phyloP scores from a whole-genome alignment of 2,113 vertebrate species.

The Gambusia affinis region DNA sequence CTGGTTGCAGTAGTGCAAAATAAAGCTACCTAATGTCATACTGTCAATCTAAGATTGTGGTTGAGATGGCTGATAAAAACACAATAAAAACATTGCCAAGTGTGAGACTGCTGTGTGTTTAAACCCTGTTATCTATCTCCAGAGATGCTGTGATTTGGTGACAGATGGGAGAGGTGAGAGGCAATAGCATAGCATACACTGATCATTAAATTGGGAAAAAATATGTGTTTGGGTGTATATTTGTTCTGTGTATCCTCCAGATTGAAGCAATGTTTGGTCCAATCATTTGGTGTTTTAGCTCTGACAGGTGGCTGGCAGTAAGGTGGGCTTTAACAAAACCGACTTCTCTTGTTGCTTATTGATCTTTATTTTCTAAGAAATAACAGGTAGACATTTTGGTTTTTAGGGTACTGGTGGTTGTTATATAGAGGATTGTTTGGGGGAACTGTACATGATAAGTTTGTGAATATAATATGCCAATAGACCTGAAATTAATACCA shows the following conservation, averaged over 20 bases:
- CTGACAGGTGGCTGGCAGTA: constrained; percentile 65
- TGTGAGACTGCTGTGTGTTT: constrained; percentile 35
- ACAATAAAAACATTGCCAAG: constrained; percentile 50
- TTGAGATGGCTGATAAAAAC: constrained; percentile 32
- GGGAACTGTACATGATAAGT: constrained; percentile 6
- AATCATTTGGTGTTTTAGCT: constrained; percentile 52
- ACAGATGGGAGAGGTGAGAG: constrained; percentile 65
- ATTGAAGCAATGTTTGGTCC: constrained; percentile 47
- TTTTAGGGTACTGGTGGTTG: constrained; percentile 39
- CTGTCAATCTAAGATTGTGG: constrained; percentile 27
- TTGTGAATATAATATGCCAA: background rate
- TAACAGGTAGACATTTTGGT: constrained; percentile 50
- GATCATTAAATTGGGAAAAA: constrained; percentile 58
- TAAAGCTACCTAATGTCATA: constrained; percentile 7
- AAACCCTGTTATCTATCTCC: constrained; percentile 59
- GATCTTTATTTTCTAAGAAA: constrained; percentile 58
- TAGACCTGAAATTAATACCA: background rate
- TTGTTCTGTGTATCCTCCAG: constrained; percentile 3
- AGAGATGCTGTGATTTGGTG: constrained; percentile 49
- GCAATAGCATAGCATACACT: constrained; percentile 38
- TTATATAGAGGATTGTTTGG: background rate
- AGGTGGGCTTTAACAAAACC: constrained; percentile 49
- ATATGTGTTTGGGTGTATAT: constrained; percentile 16
- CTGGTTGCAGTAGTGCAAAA: background rate
- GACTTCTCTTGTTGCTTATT: constrained; percentile 59